phyloP scores from a whole-genome alignment of 2,113 vertebrate species.

The Dendropsophus ebraccatus region DNA sequence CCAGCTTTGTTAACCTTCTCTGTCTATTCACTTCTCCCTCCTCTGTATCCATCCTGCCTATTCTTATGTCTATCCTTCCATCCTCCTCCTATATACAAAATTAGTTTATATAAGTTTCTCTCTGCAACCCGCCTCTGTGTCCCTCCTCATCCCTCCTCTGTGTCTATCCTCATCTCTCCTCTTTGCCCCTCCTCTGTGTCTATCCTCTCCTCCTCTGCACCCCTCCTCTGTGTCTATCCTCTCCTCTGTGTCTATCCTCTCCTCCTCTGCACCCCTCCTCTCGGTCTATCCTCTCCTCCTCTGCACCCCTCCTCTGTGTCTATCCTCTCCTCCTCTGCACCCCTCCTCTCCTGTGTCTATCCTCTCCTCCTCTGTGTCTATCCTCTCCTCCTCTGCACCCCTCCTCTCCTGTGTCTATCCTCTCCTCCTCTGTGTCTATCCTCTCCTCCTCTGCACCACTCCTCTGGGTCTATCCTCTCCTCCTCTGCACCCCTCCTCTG shows the following conservation, averaged over 20 bases:
- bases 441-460: not conserved
- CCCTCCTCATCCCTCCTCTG: not conserved
- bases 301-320: not conserved
- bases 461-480: not conserved
- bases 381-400: not conserved
- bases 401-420: conserved; percentile 33
- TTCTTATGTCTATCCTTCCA: conserved; percentile 35
- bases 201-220: not conserved
- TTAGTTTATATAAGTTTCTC: too few relatives aligned
- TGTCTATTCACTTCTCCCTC: too few relatives aligned
- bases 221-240: not conserved
- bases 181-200: not conserved
- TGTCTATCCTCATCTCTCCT: not conserved
- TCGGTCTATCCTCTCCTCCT: not conserved
- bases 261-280: not conserved
- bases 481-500: not conserved
- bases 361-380: not conserved
- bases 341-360: not conserved
- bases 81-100: not conserved
- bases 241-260: not conserved
- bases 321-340: not conserved
- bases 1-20: too few relatives aligned
- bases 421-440: not conserved
- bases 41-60: not conserved
- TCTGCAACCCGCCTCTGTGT: not conserved